A percentile compares a stretch with the other conserved stretches of the same genome.
phyloP scores from a whole-genome alignment of 2,888 invertebrate genomes.

The Isoperla grammatica region DNA sequence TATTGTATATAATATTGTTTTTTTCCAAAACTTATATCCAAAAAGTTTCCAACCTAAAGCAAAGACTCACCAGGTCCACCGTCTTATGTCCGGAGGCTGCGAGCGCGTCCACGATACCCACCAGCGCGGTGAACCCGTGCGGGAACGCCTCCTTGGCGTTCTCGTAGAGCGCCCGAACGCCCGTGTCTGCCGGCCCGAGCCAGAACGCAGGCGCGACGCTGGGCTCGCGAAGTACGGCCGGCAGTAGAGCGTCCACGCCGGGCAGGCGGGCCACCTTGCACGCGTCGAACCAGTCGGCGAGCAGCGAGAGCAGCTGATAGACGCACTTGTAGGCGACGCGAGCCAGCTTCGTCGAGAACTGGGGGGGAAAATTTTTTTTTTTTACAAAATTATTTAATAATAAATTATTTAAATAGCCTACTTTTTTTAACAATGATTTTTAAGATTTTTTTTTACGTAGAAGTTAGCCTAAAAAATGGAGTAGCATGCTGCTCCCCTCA shows the following conservation, averaged over 20 bases:
- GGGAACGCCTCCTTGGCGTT: slow-evolving; percentile 10
- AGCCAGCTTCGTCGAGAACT: slow-evolving; percentile 12
- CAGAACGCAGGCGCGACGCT: not conserved
- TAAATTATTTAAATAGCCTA: too few species aligned
- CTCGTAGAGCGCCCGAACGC: not conserved
- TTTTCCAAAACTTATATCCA: too few species aligned
- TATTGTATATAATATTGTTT: too few species aligned
- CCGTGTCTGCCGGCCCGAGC: not conserved
- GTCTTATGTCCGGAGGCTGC: slow-evolving; percentile 9
- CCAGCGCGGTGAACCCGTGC: not conserved
- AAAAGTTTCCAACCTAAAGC: too few species aligned
- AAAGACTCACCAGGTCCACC: slow-evolving; percentile 6
- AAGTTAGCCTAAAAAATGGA: too few species aligned
- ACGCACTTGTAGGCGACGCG: slow-evolving; percentile 8
- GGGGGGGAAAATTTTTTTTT: too few species aligned
- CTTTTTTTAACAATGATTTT: not conserved
- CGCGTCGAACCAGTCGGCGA: not conserved
- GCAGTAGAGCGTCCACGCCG: slow-evolving; percentile 1
- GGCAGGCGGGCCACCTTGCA: not conserved
- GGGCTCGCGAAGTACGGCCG: not conserved
- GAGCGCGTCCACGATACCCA: slow-evolving; percentile 10
- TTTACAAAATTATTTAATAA: too few species aligned
- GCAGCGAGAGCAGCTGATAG: not conserved
- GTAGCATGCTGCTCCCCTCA: too few species aligned
- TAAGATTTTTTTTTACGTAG: not conserved